Conservation (phyloP, 2,888 invertebrate species). For the Diaphora mendica region DNA sequence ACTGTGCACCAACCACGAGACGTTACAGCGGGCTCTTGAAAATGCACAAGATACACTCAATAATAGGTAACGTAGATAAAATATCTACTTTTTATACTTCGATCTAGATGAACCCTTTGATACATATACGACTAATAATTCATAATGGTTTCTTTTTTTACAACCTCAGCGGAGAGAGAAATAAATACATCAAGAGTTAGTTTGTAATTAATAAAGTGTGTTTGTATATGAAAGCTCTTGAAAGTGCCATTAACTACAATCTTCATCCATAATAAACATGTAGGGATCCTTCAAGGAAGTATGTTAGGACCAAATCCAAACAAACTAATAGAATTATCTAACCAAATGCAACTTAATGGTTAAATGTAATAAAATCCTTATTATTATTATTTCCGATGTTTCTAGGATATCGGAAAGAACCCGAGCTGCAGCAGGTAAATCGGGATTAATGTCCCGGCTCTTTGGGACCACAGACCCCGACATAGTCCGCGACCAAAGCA, state of each 20-base stretch:
- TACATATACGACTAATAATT: not conserved
- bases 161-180: not conserved
- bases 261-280: not conserved
- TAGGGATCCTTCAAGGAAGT: not conserved
- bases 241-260: not conserved
- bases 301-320: not conserved
- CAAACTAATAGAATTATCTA: not conserved
- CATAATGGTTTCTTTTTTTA: not conserved
- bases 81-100: not conserved
- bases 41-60: slow-evolving; percentile 89
- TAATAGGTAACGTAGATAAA: slow-evolving; percentile 67
- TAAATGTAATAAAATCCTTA: not conserved
- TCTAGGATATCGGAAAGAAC: slow-evolving; percentile 84
- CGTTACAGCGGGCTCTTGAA: slow-evolving; percentile 90
- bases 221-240: not conserved
- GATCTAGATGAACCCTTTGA: not conserved
- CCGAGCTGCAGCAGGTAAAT: slow-evolving; percentile 89
- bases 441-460: slow-evolving; percentile 90
- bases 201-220: not conserved
- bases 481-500: slow-evolving; percentile 90
- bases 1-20: slow-evolving; percentile 91
- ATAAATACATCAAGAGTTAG: not conserved
- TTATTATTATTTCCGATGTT: not conserved
- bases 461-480: slow-evolving; percentile 92
- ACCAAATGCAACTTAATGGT: not conserved